Conservation (phyloP, 2,113 vertebrate genomes). For the Piaya cayana region DNA sequence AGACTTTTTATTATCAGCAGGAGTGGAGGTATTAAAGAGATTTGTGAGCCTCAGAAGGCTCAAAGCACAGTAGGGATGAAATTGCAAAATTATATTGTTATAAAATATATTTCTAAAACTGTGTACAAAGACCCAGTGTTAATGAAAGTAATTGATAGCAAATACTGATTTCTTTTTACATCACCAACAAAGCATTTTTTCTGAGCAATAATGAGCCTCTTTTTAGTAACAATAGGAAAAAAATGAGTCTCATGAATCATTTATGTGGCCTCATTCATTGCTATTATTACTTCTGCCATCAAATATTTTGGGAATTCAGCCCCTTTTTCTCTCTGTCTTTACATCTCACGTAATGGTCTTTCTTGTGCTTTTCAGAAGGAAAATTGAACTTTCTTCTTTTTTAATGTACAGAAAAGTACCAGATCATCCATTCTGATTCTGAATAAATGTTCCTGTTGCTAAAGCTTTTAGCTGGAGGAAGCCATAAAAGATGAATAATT, state of each 20-base stretch:
- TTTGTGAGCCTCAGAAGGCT: conserved; percentile 56
- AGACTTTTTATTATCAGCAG: conserved; percentile 59
- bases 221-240: conserved; percentile 62
- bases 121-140: conserved; percentile 35
- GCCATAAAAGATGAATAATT: conserved; percentile 64
- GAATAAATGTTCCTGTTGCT: conserved; percentile 47
- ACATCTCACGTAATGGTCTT: conserved; percentile 56
- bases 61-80: conserved; percentile 57
- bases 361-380: conserved; percentile 57
- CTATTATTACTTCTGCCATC: conserved; percentile 63
- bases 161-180: conserved; percentile 64
- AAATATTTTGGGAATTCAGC: conserved; percentile 67
- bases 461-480: conserved; percentile 53
- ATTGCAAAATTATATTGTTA: conserved; percentile 67
- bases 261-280: conserved; percentile 56
- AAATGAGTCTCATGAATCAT: conserved; percentile 62
- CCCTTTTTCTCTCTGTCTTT: conserved; percentile 56
- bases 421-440: conserved; percentile 59
- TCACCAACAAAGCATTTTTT: conserved; percentile 47
- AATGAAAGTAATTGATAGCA: conserved; percentile 70
- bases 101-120: conserved; percentile 59
- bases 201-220: conserved; percentile 44
- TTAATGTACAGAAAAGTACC: conserved; percentile 60
- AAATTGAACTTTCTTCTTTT: conserved; percentile 66
- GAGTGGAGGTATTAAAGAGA: conserved; percentile 65